Conservation (phyloP, 2,113 vertebrate species). For the Tyto alba region DNA sequence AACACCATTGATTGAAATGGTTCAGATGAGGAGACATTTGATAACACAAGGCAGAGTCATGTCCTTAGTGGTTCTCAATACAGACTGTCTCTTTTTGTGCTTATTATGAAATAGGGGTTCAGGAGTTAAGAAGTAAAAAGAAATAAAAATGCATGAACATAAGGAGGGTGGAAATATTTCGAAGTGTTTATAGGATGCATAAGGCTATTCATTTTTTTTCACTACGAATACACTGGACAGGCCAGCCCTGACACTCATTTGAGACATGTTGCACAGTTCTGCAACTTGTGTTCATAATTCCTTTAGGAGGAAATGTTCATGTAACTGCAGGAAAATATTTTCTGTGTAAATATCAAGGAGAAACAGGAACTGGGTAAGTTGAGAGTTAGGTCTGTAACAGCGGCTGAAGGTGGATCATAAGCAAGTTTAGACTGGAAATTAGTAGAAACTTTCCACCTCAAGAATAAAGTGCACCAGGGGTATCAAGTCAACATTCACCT, state of each 20-base stretch:
- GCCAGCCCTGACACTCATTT: neutral
- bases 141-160: neutral
- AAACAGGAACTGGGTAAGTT: neutral
- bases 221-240: neutral
- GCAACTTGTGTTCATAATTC: neutral
- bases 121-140: neutral
- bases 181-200: neutral
- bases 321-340: neutral
- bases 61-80: neutral
- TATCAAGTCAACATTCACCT: neutral
- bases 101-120: neutral
- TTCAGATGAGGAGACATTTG: neutral
- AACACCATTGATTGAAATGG: neutral
- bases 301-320: neutral
- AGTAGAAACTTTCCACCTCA: neutral
- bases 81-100: neutral
- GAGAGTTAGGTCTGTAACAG: accelerated
- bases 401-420: neutral
- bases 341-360: neutral
- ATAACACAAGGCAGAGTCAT: neutral
- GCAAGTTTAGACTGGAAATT: neutral
- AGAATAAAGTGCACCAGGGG: neutral
- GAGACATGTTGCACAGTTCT: neutral
- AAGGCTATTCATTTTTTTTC: neutral
- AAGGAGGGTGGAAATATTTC: neutral